Evolutionary conservation across 2,113 vertebrate genomes (phyloP).

Genomic region (Etheostoma cragini): DNA sequence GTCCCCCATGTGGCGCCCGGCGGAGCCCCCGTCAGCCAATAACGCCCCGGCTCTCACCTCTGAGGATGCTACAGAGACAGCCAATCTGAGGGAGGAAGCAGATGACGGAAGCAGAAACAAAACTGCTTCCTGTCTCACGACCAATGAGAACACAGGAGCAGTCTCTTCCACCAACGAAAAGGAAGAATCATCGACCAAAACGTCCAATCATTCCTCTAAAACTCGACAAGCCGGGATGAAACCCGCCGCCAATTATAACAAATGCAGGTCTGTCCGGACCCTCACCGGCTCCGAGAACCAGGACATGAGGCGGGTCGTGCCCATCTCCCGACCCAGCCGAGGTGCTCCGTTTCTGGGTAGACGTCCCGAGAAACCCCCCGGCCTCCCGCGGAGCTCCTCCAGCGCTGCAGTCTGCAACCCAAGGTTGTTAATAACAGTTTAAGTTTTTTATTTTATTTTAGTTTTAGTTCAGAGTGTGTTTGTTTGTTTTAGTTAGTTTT

Average conservation of each 20-base stretch:
- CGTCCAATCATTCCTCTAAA: slow-evolving; percentile 22
- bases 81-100: neutral
- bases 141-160: slow-evolving; percentile 3
- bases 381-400: slow-evolving; percentile 54
- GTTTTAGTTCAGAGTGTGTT: no score
- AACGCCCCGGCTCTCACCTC: slow-evolving; percentile 31
- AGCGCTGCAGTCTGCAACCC: slow-evolving; percentile 24
- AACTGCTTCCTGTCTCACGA: neutral
- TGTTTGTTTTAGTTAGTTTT: no score
- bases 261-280: slow-evolving; percentile 80
- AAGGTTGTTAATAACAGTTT: no score
- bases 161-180: neutral
- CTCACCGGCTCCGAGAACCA: slow-evolving; percentile 86
- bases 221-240: slow-evolving; percentile 50
- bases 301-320: slow-evolving; percentile 90
- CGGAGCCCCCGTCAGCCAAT: slow-evolving; percentile 36
- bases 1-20: slow-evolving; percentile 1
- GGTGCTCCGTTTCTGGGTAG: slow-evolving; percentile 55
- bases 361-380: slow-evolving; percentile 59
- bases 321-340: slow-evolving; percentile 84
- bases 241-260: slow-evolving; percentile 38
- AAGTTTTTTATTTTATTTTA: no score
- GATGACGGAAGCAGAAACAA: neutral
- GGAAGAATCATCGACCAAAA: slow-evolving; percentile 8
- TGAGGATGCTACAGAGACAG: neutral